Conservation (phyloP, 2,797 vertebrate species). For the Nyctalus aviator region DNA sequence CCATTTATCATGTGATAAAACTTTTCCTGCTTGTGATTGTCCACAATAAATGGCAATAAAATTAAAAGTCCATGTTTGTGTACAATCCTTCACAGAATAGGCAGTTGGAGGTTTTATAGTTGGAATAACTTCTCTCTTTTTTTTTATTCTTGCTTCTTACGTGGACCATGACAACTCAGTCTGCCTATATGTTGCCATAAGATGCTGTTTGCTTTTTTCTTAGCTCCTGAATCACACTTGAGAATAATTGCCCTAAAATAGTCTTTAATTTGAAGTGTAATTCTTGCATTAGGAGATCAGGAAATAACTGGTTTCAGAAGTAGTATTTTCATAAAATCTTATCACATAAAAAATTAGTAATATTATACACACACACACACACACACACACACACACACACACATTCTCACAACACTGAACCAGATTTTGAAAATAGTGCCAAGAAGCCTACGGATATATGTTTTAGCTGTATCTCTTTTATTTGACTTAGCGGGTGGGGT, state of each 20-base stretch:
- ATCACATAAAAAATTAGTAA: not conserved
- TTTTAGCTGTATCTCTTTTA: not conserved
- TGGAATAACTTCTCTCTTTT: not conserved
- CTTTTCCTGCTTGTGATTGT: not conserved
- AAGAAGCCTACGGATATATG: not conserved
- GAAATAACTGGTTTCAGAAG: slow-evolving; percentile 36
- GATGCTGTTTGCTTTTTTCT: not conserved
- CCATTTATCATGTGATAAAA: slow-evolving; percentile 24
- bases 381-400: not conserved
- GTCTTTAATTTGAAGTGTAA: not conserved
- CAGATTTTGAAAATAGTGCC: not conserved
- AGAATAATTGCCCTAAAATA: not conserved
- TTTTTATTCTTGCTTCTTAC: not conserved
- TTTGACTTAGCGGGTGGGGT: not conserved
- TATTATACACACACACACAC: not conserved
- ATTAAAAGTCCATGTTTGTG: not conserved
- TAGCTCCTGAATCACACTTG: not conserved
- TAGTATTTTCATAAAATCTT: not conserved
- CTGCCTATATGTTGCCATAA: not conserved
- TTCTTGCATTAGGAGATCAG: not conserved
- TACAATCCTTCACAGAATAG: not conserved
- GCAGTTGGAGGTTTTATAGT: not conserved
- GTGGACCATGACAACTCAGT: not conserved
- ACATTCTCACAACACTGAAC: not conserved
- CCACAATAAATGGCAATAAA: slow-evolving; percentile 23